Evolutionary conservation across 2,113 vertebrate species (phyloP).

Genomic region (Mandrillus leucophaeus): DNA sequence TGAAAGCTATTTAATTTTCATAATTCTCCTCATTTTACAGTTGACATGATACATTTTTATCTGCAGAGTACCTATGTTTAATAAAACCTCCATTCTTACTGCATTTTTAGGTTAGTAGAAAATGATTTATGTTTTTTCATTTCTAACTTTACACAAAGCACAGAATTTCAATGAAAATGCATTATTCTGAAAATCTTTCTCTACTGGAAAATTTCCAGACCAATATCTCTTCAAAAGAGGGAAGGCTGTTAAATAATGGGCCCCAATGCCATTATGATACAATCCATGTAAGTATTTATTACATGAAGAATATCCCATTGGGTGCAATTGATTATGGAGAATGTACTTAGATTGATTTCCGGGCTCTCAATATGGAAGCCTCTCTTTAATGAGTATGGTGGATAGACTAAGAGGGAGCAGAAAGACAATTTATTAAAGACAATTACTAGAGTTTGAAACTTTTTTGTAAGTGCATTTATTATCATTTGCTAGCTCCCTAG

Average conservation of each 20-base stretch:
- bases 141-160: not conserved
- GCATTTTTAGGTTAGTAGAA: slow-evolving; percentile 43
- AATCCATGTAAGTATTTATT: not conserved
- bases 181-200: slow-evolving; percentile 30
- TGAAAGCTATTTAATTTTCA: not conserved
- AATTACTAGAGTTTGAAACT: slow-evolving; percentile 44
- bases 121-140: slow-evolving; percentile 7
- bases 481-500: slow-evolving; percentile 40
- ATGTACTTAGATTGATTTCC: not conserved
- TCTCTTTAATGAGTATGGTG: not conserved
- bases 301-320: not conserved
- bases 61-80: not conserved
- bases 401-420: not conserved
- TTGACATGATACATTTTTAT: slow-evolving; percentile 23
- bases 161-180: slow-evolving; percentile 7
- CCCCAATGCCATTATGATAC: not conserved
- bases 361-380: not conserved
- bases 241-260: not conserved
- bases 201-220: slow-evolving; percentile 55
- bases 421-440: slow-evolving; percentile 66
- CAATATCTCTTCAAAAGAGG: not conserved
- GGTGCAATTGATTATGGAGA: not conserved
- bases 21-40: not conserved
- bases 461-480: slow-evolving; percentile 40
- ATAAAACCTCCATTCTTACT: slow-evolving; percentile 11